Conservation (phyloP, 2,797 vertebrate species). For the Schizopygopsis malacanthus region DNA sequence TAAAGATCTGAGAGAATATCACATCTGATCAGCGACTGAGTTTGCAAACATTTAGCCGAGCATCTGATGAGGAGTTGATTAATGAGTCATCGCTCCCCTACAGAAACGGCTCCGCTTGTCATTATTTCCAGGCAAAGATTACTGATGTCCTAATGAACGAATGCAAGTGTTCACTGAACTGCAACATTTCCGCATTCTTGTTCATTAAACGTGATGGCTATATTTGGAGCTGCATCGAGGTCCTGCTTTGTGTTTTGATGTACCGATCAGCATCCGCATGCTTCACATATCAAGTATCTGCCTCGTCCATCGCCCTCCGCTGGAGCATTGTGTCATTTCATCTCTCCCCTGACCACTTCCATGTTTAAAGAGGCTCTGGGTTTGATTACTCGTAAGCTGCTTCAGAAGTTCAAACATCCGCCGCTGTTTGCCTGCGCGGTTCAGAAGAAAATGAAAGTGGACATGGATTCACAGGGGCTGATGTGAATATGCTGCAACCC, state of each 20-base stretch:
- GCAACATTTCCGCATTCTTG: neutral
- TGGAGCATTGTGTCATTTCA: slow-evolving; percentile 48
- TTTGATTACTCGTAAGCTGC: slow-evolving; percentile 64
- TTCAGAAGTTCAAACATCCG: slow-evolving; percentile 61
- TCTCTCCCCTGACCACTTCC: slow-evolving; percentile 49
- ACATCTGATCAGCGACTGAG: slow-evolving; percentile 63
- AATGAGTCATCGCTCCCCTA: slow-evolving; percentile 72
- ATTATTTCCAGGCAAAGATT: slow-evolving; percentile 55
- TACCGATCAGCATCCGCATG: neutral
- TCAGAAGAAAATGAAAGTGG: slow-evolving; percentile 64
- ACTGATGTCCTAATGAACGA: slow-evolving; percentile 53
- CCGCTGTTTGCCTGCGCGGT: slow-evolving; percentile 61
- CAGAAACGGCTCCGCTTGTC: slow-evolving; percentile 68
- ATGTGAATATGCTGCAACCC: slow-evolving; percentile 48
- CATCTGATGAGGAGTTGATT: slow-evolving; percentile 72
- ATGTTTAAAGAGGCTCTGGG: slow-evolving; percentile 58
- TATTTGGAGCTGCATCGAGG: neutral
- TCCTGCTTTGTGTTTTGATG: slow-evolving; percentile 19
- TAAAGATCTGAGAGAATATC: slow-evolving; percentile 70
- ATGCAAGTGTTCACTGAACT: slow-evolving; percentile 14
- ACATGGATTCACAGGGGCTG: slow-evolving; percentile 46
- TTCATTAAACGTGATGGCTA: slow-evolving; percentile 33
- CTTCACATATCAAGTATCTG: slow-evolving; percentile 38
- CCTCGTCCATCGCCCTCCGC: neutral
- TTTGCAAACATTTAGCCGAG: slow-evolving; percentile 69